phyloP scores from a whole-genome alignment of 64 coral and sea anemone genomes.

The Montipora sp. region DNA sequence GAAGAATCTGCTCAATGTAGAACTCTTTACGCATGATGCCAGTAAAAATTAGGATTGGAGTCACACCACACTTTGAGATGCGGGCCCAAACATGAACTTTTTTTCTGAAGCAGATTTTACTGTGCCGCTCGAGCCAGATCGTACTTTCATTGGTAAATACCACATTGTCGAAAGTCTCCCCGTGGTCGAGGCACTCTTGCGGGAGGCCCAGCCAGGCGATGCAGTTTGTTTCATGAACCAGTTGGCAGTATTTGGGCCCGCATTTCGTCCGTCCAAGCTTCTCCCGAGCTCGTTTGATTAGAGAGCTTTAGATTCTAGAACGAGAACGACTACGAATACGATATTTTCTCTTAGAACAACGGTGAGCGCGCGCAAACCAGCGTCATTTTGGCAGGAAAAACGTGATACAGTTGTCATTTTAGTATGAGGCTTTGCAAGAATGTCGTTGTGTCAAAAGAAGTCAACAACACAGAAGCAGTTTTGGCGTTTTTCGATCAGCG shows the following conservation, averaged over 20 bases:
- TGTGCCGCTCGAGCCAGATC: slow-evolving; percentile 48
- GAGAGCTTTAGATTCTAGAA: too few species aligned
- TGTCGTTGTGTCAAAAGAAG: too few species aligned
- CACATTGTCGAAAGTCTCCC: slow-evolving; percentile 24
- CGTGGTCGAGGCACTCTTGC: not conserved
- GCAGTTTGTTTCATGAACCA: slow-evolving; percentile 36
- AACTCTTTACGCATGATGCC: slow-evolving; percentile 36
- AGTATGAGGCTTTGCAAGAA: too few species aligned
- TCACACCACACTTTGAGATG: slow-evolving; percentile 40
- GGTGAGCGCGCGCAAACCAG: too few species aligned
- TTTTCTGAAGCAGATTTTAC: slow-evolving; percentile 59
- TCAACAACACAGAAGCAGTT: too few species aligned
- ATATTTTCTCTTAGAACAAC: too few species aligned
- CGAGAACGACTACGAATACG: too few species aligned
- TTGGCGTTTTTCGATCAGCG: too few species aligned
- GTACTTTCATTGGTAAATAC: slow-evolving; percentile 62
- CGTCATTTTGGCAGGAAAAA: too few species aligned
- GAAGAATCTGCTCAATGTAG: slow-evolving; percentile 3
- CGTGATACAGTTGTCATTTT: too few species aligned
- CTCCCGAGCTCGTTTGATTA: slow-evolving; percentile 9
- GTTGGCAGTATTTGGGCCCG: slow-evolving; percentile 56
- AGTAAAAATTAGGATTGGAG: slow-evolving; percentile 8
- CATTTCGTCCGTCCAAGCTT: slow-evolving; percentile 27
- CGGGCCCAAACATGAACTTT: slow-evolving; percentile 54
- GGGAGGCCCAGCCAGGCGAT: slow-evolving; percentile 26